phyloP scores from a whole-genome alignment of 1,140 invertebrate genomes.

The Ridgeia piscesae region DNA sequence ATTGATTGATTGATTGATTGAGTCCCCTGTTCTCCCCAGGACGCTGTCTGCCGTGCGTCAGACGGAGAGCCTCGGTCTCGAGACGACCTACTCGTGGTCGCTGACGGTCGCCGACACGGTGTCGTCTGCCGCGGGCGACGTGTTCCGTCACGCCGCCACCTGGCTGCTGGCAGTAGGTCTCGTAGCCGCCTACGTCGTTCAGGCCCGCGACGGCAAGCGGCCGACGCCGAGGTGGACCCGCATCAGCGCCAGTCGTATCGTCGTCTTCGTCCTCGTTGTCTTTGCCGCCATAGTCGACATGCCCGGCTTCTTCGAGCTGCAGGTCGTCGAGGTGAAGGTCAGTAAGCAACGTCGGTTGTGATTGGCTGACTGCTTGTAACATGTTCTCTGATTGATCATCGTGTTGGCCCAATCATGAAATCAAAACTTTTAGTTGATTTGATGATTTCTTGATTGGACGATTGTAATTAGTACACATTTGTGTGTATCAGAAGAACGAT shows the following conservation, averaged over 20 bases:
- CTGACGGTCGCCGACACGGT: background rate
- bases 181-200: conserved; percentile 1
- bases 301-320: conserved; percentile 11
- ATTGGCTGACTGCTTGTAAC: background rate
- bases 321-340: background rate
- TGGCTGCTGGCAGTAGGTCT: background rate
- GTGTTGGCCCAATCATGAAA: too few relatives aligned
- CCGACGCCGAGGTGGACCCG: conserved; percentile 1
- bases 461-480: too few relatives aligned
- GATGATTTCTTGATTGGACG: too few relatives aligned
- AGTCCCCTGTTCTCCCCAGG: background rate
- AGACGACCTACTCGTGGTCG: conserved; percentile 7
- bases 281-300: conserved; percentile 10
- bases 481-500: too few relatives aligned
- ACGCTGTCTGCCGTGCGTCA: background rate
- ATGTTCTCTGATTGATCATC: too few relatives aligned
- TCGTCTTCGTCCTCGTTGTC: conserved; percentile 6
- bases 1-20: too few relatives aligned
- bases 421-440: too few relatives aligned
- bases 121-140: background rate
- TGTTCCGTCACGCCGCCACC: conserved; percentile 2
- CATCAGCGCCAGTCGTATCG: conserved; percentile 16
- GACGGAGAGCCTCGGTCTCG: background rate
- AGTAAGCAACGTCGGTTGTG: background rate
- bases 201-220: background rate